These are phyloP conservation scores for Orchesella cincta DNA, from an alignment of 1,140 invertebrate genomes.

Conservation along the genomic window DNA sequence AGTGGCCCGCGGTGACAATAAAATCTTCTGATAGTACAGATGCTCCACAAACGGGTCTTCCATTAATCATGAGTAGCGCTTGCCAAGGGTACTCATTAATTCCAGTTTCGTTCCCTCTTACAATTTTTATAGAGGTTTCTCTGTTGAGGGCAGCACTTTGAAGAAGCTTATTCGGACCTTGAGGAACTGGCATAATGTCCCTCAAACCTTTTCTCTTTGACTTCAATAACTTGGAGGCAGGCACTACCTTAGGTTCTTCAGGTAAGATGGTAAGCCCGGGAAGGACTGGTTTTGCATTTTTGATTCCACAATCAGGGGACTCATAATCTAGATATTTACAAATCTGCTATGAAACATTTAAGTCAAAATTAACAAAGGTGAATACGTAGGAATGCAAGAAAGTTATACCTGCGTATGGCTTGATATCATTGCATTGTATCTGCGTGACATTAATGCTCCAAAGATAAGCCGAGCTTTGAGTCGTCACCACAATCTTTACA, in stretches of 20 bases:
- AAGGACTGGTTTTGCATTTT: neutral
- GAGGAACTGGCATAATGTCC: neutral
- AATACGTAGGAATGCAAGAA: no score
- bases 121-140: constrained; percentile 30
- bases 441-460: constrained; percentile 55
- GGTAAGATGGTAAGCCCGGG: neutral
- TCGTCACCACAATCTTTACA: constrained; percentile 53
- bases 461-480: constrained; percentile 53
- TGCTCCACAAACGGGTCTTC: constrained; percentile 43
- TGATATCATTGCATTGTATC: constrained; percentile 52
- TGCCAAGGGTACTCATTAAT: constrained; percentile 50
- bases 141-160: neutral
- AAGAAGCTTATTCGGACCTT: constrained; percentile 9
- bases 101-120: constrained; percentile 45
- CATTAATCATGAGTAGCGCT: constrained; percentile 39
- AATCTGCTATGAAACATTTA: no score
- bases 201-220: neutral
- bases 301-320: neutral
- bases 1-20: constrained; percentile 46
- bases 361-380: neutral
- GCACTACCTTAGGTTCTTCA: neutral
- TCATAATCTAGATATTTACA: no score
- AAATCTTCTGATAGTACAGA: constrained; percentile 41
- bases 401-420: neutral
- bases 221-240: neutral